Evolutionary conservation across 2,888 invertebrate species (phyloP), one percentile per base, ranked within the genome.

Genomic region (Pegoplata infirma): DNA sequence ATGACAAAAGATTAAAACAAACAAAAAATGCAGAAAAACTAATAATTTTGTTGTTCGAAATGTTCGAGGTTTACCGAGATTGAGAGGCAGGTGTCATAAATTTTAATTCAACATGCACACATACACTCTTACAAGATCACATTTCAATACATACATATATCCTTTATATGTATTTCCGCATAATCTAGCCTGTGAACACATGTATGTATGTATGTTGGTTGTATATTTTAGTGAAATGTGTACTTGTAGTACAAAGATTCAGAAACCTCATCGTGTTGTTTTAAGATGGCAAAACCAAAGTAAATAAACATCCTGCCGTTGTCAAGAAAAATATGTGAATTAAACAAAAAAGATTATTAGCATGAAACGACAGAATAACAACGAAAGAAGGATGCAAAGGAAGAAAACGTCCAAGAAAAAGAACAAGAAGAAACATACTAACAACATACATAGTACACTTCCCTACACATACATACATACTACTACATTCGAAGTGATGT

Each of bases 261-360:
- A 12, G 55, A 73, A 64, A 58, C 25, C 47, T 64, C 14, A 58
- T 28, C 19, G 56, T 69, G 58, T 61, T 74, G 67, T 74, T 81
- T 66, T 66, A 72, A 69, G 74, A 81, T 75, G 59, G 28, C 69
- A 51, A 58, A 46, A 49, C 69, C 61, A 71, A 76, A 72, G 80
- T 68, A 76, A 67, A 61, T 64, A 74, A n/a, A 61, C 73, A 68
- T 73, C 59, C 63, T 81, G 78, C 46, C 64, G 74, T 71, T 80
- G 76, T 78, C 73, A 81, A 76, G 69, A 68, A 76, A 81, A 80
- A 82, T 80, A 73, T 82, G 78, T 78, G 76, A 76, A 71, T 78
- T 68, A 76, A 74, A 74, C 76, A 76, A 75, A 76, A n/a, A 77
- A 72, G 74, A 76, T 80, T 78, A 79, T 81, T 81, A 78, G 81